These are phyloP conservation scores for Lanius collurio DNA, from an alignment of 2,113 vertebrate genomes.

Conservation along the genomic window DNA sequence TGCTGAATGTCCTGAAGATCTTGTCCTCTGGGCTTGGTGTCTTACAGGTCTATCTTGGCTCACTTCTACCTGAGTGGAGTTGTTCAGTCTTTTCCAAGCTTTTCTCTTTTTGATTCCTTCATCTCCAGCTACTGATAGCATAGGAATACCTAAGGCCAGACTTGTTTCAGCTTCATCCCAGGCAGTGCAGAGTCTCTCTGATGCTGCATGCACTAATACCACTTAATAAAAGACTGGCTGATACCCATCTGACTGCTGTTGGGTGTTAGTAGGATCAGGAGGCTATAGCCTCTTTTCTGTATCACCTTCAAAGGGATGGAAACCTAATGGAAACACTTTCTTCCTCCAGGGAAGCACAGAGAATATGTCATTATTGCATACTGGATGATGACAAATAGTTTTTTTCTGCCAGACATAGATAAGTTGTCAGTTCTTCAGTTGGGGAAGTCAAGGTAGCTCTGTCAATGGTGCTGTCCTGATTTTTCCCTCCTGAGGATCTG, in stretches of 20 bases:
- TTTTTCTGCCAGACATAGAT: neutral
- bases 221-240: neutral
- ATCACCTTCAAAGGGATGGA: neutral
- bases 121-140: neutral
- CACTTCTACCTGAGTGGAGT: neutral
- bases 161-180: neutral
- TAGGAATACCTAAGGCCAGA: neutral
- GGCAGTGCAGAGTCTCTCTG: neutral
- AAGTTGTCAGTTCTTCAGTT: neutral
- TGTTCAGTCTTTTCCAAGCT: neutral
- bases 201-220: neutral
- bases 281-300: neutral
- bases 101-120: neutral
- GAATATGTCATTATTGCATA: neutral
- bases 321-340: neutral
- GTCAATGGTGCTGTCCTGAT: neutral
- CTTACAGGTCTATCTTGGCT: neutral
- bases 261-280: conserved; percentile 4
- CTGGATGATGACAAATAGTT: neutral
- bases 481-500: neutral
- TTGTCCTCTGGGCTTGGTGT: neutral
- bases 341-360: neutral
- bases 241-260: neutral
- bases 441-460: neutral
- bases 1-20: neutral